Evolutionary conservation across 2,888 invertebrate species (phyloP).

Genomic region (Selenia dentaria): DNA sequence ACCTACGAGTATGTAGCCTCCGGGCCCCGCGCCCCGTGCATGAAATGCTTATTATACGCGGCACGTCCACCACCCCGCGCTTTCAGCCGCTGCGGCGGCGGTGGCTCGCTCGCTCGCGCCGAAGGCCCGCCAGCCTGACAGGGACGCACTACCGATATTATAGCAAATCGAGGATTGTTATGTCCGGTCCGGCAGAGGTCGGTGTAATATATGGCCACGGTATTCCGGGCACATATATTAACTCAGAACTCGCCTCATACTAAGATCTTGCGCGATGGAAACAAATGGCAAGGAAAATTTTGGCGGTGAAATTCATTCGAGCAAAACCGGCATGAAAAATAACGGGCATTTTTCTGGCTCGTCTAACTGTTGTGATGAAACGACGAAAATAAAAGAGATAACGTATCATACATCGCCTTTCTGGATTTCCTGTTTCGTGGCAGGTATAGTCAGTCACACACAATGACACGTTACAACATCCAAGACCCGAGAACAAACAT

Average conservation of each 20-base stretch:
- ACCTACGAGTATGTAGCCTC: conserved; percentile 68
- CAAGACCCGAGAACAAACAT: too few species aligned
- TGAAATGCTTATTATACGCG: conserved; percentile 87
- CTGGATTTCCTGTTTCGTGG: too few species aligned
- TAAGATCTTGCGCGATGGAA: conserved; percentile 83
- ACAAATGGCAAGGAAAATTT: conserved; percentile 84
- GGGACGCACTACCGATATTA: conserved; percentile 80
- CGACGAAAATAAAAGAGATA: conserved; percentile 30
- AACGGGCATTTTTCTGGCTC: conserved; percentile 60
- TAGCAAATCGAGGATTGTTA: conserved; percentile 85
- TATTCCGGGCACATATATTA: conserved; percentile 85
- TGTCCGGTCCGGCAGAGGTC: conserved; percentile 85
- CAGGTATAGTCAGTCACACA: too few species aligned
- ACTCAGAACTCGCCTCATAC: conserved; percentile 83
- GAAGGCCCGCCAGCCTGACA: conserved; percentile 58
- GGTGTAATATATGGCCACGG: conserved; percentile 85
- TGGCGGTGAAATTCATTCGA: conserved; percentile 76
- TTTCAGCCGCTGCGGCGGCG: conserved; percentile 55
- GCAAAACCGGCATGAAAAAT: conserved; percentile 68
- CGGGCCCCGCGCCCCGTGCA: conserved; percentile 79
- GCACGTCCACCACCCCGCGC: conserved; percentile 81
- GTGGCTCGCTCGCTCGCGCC: conserved; percentile 65
- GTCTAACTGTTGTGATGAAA: conserved; percentile 22
- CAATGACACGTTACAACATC: too few species aligned
- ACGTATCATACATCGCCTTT: too few species aligned